Evolutionary conservation across 2,888 invertebrate genomes (phyloP), one percentile per base, ranked within the genome.

Genomic region (Cepaea hortensis): DNA sequence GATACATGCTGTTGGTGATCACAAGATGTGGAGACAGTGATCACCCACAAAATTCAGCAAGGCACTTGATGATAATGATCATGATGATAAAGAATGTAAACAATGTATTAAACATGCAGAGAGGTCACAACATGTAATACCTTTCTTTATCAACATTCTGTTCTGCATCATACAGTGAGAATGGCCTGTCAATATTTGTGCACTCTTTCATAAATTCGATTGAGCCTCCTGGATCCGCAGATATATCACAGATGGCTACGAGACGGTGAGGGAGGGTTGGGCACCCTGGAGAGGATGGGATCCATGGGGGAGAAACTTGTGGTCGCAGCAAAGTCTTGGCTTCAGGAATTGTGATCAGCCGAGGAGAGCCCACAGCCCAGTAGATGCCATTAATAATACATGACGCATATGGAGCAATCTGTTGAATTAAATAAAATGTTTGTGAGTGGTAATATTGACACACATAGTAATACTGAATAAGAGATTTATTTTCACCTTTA

Each of bases 121-220:
- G 35, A 35, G 35, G 35, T 35, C 35, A 35, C 35, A 35, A 35
- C 35, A 35, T 35, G 35, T 35, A 35, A 15, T 88, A 96, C 96
- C 97, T 97, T 93, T 98, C 98, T 0, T 97, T 98, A 92, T 98
- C 98, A 94, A 98, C 98, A 94, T 99, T 99, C 88, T 98, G 96
- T 94, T 99, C 98, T 9, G 99, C 99, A 93, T 99, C 99, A 94
- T 99, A 99, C 20, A 99, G 96, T 93, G 98, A 98, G 95, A 99
- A 99, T 0, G 99, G 99, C 4, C 98, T 98, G 93, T 99, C 99
- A 87, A 99, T 99, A 0, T 99, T 99, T 0, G 99, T 99, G 94
- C 99, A 99, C 93, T 99, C 99, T 93, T 98, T 98, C 99, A 99
- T 99, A 94, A 99, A 99, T 95, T 99, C 99, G 87, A 99, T 98